Evolutionary conservation across 2,113 vertebrate genomes (phyloP), one percentile per base, ranked within the genome.

Genomic region (Vicugna pacos): DNA sequence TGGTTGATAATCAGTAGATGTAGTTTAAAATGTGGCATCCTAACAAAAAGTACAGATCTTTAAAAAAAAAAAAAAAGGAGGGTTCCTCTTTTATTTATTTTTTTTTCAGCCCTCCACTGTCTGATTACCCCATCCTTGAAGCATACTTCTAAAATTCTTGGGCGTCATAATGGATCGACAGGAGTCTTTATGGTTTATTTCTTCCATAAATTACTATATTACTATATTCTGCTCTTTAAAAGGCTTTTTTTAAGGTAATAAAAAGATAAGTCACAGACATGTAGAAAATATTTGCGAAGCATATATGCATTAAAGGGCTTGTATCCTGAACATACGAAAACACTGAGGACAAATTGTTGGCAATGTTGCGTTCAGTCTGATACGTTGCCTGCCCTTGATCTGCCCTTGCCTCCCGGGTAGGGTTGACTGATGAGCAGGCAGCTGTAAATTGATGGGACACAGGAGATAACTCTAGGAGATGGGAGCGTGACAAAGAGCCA

Each of bases 151-250:
- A 50, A 72, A 30, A 20, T 67, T 38, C 69, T 8, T 17, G 3
- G 8, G 9, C 13, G 28, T 3, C 5, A 8, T 4, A 87, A n/a
- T 8, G 0, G 3, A 20, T 6, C 46, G 42, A 35, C 1, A n/a
- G 65, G 11, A 65, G 12, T 1, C 2, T 1, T 35, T 20, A 20
- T 48, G 8, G 13, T 50, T 75, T 77, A 13, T 17, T 58, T 10
- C 13, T 65, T 60, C 26, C 32, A 6, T 38, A n/a, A 80, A 12
- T 42, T 42, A 42, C 38, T 42, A 42, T 5, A 42, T 42, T 42
- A 42, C 38, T 42, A 42, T 42, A 42, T 42, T 42, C 8, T 50
- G 19, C 30, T 65, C 28, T 84, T 84, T 64, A 50, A 69, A 54
- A 52, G n/a, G 56, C 13, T 52, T 35, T 85, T 85, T 22, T 52